These are phyloP conservation scores for Drosophila vallismaia DNA, from an alignment of 2,888 invertebrate genomes.

Conservation along the genomic window DNA sequence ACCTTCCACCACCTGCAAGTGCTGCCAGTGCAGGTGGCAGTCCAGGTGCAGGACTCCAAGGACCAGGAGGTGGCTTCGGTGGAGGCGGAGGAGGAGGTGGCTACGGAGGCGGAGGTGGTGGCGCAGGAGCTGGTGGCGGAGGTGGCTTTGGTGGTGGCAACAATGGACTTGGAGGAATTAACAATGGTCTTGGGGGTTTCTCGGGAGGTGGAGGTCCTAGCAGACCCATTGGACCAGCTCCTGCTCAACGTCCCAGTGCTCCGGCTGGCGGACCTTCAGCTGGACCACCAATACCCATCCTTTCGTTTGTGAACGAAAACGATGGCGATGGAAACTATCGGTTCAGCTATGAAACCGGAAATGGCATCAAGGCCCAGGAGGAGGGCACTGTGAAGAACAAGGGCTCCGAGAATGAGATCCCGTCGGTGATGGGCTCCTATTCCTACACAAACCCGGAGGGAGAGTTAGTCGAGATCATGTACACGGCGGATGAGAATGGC, in stretches of 20 bases:
- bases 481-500: conserved; percentile 88
- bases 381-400: conserved; percentile 87
- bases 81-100: conserved; percentile 76
- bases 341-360: conserved; percentile 87
- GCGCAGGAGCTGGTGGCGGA: conserved; percentile 70
- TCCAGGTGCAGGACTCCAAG: conserved; percentile 76
- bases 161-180: conserved; percentile 82
- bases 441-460: conserved; percentile 88
- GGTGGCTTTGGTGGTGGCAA: conserved; percentile 64
- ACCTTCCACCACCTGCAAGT: conserved; percentile 85
- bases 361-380: conserved; percentile 87
- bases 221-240: conserved; percentile 78
- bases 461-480: conserved; percentile 86
- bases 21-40: conserved; percentile 84
- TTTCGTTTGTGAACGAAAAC: conserved; percentile 86
- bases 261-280: conserved; percentile 68
- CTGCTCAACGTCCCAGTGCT: conserved; percentile 67
- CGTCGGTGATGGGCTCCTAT: conserved; percentile 86
- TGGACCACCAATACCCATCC: conserved; percentile 84
- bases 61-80: conserved; percentile 71
- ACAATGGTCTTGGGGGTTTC: conserved; percentile 79
- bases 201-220: conserved; percentile 80
- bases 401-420: conserved; percentile 85
- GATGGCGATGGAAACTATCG: conserved; percentile 86
- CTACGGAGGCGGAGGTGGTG: conserved; percentile 70